Percentiles rank a stretch among this genome's conserved stretches.
phyloP scores from a whole-genome alignment of 2,797 vertebrate species.

The Silurus lanzhouensis region DNA sequence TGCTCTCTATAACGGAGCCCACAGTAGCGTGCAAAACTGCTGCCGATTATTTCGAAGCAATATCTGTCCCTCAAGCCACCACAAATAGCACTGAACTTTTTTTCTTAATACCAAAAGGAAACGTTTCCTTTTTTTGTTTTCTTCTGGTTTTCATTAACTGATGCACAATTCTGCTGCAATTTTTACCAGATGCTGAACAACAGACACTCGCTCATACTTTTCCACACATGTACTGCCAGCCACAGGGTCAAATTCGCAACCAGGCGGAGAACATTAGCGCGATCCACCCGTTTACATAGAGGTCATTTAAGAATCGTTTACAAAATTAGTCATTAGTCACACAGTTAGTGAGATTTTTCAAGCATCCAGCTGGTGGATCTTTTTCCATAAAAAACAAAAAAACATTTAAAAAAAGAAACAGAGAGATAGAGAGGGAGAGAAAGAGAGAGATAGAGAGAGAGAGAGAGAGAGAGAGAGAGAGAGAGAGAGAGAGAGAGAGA shows the following conservation, averaged over 20 bases:
- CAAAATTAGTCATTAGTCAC: not conserved
- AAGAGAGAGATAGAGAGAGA: fast-evolving
- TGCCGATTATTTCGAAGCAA: not conserved
- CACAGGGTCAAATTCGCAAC: not conserved
- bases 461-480: not conserved
- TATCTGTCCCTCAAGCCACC: not conserved
- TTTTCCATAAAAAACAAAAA: no score
- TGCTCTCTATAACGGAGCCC: not conserved
- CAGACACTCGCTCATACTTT: not conserved
- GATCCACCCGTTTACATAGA: not conserved
- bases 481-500: not conserved
- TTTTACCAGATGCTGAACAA: not conserved
- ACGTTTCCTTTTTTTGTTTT: not conserved
- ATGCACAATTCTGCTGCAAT: not conserved
- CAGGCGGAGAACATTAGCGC: not conserved
- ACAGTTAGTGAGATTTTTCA: not conserved
- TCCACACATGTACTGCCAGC: not conserved
- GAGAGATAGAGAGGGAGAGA: not conserved
- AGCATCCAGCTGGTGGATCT: not conserved
- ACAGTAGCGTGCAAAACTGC: not conserved
- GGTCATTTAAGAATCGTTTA: not conserved
- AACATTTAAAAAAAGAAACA: not conserved
- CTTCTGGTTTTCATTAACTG: not conserved
- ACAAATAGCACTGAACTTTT: not conserved
- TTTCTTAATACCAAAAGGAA: not conserved